phyloP scores from a whole-genome alignment of 2,113 vertebrate genomes.

The Periophthalmus modestus region DNA sequence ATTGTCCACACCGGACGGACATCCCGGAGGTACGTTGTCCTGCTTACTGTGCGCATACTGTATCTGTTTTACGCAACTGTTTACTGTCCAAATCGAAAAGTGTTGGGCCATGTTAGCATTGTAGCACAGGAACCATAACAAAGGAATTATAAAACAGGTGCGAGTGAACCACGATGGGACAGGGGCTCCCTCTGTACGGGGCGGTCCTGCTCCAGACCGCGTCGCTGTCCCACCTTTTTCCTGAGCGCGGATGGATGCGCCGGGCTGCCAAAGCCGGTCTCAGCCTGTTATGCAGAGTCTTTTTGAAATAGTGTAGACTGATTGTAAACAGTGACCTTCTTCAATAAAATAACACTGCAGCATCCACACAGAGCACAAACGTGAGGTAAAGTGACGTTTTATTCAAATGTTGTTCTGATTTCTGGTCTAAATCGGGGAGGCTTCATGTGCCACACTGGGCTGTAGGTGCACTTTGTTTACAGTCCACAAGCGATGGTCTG shows the following conservation, averaged over 20 bases:
- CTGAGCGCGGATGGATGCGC: constrained; percentile 48
- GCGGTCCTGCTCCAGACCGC: constrained; percentile 24
- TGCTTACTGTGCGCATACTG: background rate
- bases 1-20: constrained; percentile 43
- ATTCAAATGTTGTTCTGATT: background rate
- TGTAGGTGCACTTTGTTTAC: constrained; percentile 9
- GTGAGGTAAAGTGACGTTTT: background rate
- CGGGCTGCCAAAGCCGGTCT: constrained; percentile 55
- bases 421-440: no score
- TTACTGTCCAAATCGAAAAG: background rate
- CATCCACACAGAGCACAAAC: background rate
- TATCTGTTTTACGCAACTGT: background rate
- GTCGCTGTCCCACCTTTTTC: constrained; percentile 29
- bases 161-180: background rate
- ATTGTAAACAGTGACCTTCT: constrained; percentile 37
- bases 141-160: background rate
- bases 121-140: background rate
- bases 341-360: constrained; percentile 4
- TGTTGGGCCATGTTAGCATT: background rate
- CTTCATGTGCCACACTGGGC: background rate
- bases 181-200: constrained; percentile 34
- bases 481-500: constrained; percentile 1
- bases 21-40: constrained; percentile 60
- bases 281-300: constrained; percentile 45
- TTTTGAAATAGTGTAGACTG: constrained; percentile 20